phyloP scores from a whole-genome alignment of 2,797 vertebrate species.

The Artibeus lituratus region DNA sequence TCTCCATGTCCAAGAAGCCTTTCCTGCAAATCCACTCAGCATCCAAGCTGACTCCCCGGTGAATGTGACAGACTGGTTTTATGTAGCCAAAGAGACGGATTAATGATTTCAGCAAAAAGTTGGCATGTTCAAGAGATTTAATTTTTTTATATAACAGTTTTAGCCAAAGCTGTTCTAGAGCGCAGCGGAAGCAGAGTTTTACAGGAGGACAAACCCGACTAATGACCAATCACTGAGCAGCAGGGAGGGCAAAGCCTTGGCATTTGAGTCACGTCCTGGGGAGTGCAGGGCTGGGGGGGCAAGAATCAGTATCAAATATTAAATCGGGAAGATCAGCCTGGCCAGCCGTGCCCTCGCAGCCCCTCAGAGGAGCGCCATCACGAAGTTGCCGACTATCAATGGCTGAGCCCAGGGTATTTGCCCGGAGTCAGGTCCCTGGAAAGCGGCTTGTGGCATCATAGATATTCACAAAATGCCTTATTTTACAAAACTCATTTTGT shows the following conservation, averaged over 20 bases:
- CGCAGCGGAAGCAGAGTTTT: constrained; percentile 71
- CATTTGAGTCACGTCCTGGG: neutral
- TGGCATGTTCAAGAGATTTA: constrained; percentile 70
- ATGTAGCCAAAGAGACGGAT: constrained; percentile 77
- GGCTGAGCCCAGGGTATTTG: constrained; percentile 73
- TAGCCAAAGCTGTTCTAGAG: constrained; percentile 79
- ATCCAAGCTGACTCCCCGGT: constrained; percentile 48
- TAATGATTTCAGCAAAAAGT: constrained; percentile 82
- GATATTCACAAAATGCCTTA: constrained; percentile 84
- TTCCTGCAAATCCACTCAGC: neutral
- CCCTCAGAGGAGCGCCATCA: neutral
- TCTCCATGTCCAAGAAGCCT: neutral
- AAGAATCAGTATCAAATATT: constrained; percentile 57
- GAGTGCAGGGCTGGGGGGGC: neutral
- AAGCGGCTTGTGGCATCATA: constrained; percentile 74
- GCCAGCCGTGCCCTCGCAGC: neutral
- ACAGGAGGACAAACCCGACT: constrained; percentile 72
- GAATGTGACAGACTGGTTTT: constrained; percentile 73
- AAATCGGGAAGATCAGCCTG: constrained; percentile 44
- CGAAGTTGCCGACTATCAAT: constrained; percentile 73
- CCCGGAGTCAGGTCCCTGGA: constrained; percentile 74
- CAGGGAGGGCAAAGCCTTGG: constrained; percentile 38
- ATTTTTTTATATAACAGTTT: constrained; percentile 80
- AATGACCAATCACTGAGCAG: constrained; percentile 78
- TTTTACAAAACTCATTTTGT: constrained; percentile 82